A percentile compares a stretch with the other conserved stretches of the same genome.
phyloP scores from a whole-genome alignment of 2,888 invertebrate genomes.

The Diarsia dahlii region DNA sequence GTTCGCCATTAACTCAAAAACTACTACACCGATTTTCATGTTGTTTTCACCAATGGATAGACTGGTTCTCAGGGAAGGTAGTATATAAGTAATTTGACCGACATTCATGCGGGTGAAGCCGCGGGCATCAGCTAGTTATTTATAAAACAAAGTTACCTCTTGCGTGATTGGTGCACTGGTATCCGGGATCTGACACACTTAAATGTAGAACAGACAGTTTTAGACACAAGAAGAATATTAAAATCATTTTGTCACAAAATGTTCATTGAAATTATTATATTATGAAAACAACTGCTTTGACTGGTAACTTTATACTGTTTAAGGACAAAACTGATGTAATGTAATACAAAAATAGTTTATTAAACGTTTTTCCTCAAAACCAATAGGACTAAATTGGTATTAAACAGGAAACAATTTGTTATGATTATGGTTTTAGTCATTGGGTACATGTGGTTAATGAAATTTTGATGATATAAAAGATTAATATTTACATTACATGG shows the following conservation, averaged over 20 bases:
- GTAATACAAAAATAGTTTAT: conserved; percentile 1
- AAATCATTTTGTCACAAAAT: conserved; percentile 41
- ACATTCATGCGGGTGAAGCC: no score
- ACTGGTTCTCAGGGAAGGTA: no score
- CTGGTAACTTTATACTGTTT: not conserved
- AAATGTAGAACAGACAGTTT: conserved; percentile 31
- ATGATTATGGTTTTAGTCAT: conserved; percentile 1
- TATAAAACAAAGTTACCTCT: conserved; percentile 12
- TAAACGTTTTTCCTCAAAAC: conserved; percentile 31
- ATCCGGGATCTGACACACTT: conserved; percentile 23
- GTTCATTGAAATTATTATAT: not conserved
- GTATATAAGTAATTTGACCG: no score
- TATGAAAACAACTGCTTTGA: conserved; percentile 8
- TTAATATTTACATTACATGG: no score
- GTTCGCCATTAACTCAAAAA: no score
- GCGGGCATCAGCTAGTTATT: no score
- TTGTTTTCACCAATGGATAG: no score
- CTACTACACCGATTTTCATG: no score
- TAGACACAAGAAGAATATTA: conserved; percentile 32
- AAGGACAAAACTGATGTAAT: conserved; percentile 31
- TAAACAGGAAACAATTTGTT: not conserved
- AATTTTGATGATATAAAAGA: no score
- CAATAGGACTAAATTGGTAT: not conserved
- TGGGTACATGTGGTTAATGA: no score
- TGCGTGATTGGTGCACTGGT: not conserved